Percentiles rank a stretch among this genome's conserved stretches.
phyloP scores from a whole-genome alignment of 2,888 invertebrate species.

The Amphipoea oculea region DNA sequence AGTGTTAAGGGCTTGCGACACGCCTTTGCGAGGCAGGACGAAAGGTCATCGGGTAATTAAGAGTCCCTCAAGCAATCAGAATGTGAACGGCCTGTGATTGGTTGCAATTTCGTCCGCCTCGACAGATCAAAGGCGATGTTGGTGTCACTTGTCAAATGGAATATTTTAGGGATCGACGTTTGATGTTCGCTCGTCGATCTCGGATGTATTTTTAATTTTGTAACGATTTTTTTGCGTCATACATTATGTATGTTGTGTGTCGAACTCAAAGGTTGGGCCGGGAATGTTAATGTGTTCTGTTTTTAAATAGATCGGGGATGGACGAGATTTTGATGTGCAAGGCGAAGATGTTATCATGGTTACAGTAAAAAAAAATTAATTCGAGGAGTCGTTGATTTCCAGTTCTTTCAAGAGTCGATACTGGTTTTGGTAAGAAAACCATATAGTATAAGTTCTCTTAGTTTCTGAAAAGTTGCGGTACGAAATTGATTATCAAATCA shows the following conservation, averaged over 20 bases:
- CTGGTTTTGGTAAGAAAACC: no score
- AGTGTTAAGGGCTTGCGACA: slow-evolving; percentile 81
- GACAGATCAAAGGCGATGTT: slow-evolving; percentile 84
- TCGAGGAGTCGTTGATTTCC: background rate
- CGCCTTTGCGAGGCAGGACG: slow-evolving; percentile 77
- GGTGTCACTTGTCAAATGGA: slow-evolving; percentile 86
- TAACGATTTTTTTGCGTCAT: slow-evolving; percentile 67
- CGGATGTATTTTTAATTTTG: slow-evolving; percentile 76
- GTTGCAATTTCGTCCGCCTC: slow-evolving; percentile 76
- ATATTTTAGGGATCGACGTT: slow-evolving; percentile 82
- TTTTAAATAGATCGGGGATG: slow-evolving; percentile 34
- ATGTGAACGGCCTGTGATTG: slow-evolving; percentile 83
- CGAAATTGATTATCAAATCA: background rate
- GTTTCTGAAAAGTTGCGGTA: background rate
- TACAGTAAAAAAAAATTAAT: background rate
- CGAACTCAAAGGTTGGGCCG: slow-evolving; percentile 41
- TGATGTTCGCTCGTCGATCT: slow-evolving; percentile 73
- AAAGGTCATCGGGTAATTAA: slow-evolving; percentile 89
- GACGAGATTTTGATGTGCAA: slow-evolving; percentile 10
- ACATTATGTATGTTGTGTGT: slow-evolving; percentile 63
- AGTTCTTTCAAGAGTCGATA: background rate
- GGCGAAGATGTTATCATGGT: slow-evolving; percentile 37
- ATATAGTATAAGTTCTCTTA: background rate
- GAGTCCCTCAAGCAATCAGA: slow-evolving; percentile 89
- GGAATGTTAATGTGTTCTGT: slow-evolving; percentile 58